Evolutionary conservation across 2,797 vertebrate species (phyloP), one percentile per base, ranked within the genome.

Genomic region (Chaetodon trifasciatus): DNA sequence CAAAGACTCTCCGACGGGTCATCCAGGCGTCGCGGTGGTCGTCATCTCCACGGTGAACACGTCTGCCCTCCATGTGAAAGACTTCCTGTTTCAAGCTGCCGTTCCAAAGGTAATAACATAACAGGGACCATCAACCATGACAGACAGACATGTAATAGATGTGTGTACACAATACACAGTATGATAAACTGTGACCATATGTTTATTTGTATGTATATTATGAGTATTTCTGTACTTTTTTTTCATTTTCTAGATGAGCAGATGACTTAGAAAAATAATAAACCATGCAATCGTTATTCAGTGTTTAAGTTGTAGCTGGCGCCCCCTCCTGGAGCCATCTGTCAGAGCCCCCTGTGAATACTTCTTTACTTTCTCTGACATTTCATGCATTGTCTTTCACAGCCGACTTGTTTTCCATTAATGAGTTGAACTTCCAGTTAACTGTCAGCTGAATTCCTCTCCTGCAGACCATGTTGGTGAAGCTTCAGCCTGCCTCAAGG

Each of bases 1-100:
- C 75, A 92, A 86, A 89, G 94, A 94, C 0, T 83, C 92, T 0
- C 94, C 92, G 0, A 88, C 92, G 0, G 94, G 94, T 71, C 92
- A 87, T 23, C 95, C 96, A 0, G 92, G 89, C 0, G 93, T 97
- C 21, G 95, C 95, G 2, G 96, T 97, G 82, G 78, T 96, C 40
- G 92, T 98, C 69, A 66, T 98, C 67, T 97, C 97, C 64, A 94
- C 95, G 40, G 95, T 97, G 66, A 98, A 97, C 95, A 97, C 96
- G 0, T 96, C 97, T 3, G 78, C 95, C 0, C 91, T 96, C 2
- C 81, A 92, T 0, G 90, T 98, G 37, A 94, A 81, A 81, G 90
- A 96, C 89, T 94, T 98, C 37, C 53, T 62, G 7, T 97, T 98
- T 86, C 96, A 97, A 83, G 96, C 96, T 53, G 96, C 97, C 0